Conservation (phyloP, 2,888 invertebrate genomes). For the Arrhopalites spinosus region DNA sequence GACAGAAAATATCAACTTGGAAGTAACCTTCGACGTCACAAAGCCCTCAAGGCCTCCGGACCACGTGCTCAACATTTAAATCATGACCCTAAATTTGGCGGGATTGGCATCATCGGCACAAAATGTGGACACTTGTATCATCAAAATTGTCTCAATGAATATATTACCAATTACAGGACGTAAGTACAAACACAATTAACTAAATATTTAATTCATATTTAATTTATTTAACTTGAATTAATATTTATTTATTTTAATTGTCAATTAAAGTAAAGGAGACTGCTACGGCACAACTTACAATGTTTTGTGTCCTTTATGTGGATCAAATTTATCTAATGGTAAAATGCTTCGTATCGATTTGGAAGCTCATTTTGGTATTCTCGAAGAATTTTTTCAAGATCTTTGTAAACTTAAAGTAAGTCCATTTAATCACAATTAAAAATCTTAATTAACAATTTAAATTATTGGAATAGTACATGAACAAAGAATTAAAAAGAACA, state of each 20-base stretch:
- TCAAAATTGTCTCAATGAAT: constrained; percentile 15
- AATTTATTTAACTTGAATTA: neutral
- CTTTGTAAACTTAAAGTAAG: constrained; percentile 33
- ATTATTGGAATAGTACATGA: no score
- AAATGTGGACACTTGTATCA: constrained; percentile 33
- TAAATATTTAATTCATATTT: neutral
- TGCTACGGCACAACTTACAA: constrained; percentile 28
- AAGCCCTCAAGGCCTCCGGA: neutral
- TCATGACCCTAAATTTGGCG: neutral
- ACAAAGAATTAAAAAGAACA: constrained; percentile 26
- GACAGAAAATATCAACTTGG: constrained; percentile 8
- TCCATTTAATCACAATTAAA: no score
- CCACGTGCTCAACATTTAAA: neutral
- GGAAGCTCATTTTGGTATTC: constrained; percentile 29
- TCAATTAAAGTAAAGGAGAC: constrained; percentile 22
- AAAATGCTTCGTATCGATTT: constrained; percentile 27
- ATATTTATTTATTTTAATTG: neutral
- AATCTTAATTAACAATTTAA: no score
- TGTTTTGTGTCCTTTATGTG: constrained; percentile 24
- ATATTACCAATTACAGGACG: constrained; percentile 28
- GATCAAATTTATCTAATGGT: constrained; percentile 12
- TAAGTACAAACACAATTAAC: neutral
- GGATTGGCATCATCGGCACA: constrained; percentile 7
- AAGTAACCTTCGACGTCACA: constrained; percentile 9
- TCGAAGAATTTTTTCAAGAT: constrained; percentile 33